A percentile compares a stretch with the other conserved stretches of the same genome.
Conservation (phyloP, 1,140 invertebrate genomes). For the Cheumatopsyche charites region DNA sequence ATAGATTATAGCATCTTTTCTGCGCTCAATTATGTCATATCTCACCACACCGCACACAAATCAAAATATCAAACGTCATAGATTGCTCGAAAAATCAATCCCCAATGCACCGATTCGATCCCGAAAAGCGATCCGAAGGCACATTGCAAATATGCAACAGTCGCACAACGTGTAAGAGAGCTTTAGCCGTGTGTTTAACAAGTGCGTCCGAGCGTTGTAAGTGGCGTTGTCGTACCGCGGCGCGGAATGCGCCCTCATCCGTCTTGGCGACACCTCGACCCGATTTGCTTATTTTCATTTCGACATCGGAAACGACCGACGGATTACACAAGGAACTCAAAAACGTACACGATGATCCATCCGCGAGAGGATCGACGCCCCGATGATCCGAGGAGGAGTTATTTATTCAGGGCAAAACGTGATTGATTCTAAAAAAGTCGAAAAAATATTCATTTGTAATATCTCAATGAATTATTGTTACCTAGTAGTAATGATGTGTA, state of each 20-base stretch:
- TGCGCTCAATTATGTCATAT: no score
- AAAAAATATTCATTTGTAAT: no score
- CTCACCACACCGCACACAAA: no score
- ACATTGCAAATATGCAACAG: no score
- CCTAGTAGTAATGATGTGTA: no score
- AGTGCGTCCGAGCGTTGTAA: constrained; percentile 40
- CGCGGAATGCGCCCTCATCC: constrained; percentile 43
- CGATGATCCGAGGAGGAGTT: background rate
- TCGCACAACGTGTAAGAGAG: no score
- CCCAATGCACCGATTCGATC: no score
- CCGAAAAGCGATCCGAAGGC: no score
- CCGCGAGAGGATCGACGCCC: background rate
- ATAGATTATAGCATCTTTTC: no score
- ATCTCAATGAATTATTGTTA: no score
- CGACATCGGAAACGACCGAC: constrained; percentile 20
- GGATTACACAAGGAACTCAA: background rate
- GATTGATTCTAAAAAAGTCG: background rate
- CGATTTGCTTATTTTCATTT: constrained; percentile 49
- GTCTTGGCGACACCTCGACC: constrained; percentile 40
- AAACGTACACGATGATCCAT: background rate
- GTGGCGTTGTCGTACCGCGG: constrained; percentile 43
- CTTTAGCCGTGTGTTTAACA: constrained; percentile 19
- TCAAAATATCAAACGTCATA: no score
- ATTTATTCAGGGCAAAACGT: background rate
- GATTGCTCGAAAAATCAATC: no score